Evolutionary conservation across 2,888 invertebrate species (phyloP), one percentile per base, ranked within the genome.

Genomic region (Lydus trimaculatus): DNA sequence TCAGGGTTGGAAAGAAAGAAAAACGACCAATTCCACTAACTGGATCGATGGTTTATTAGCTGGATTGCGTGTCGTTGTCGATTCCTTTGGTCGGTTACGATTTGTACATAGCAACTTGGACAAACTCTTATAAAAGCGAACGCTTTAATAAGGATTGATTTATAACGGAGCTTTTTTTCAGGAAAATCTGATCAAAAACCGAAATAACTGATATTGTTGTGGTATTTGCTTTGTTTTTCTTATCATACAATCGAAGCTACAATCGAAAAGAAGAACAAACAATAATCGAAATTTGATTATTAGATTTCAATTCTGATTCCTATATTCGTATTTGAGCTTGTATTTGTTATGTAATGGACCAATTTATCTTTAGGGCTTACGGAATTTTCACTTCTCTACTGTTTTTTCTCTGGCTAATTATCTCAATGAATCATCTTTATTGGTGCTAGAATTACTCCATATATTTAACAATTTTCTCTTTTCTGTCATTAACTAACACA

Each of bases 381-480:
- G 48, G 48, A 20, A 48, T 20, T 48, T 20, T 20, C 48, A 8
- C 48, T 48, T 48, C 9, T 48, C 48, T 20, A 20, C 9, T 20
- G 8, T 17, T 48, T 48, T 48, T 48, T 48, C 48, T 11, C 9
- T 20, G 48, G 48, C 3, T 48, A 48, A 48, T 48, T 20, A 23
- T 48, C 20, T 2, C 48, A 23, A 48, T 48, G 48, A 48, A 48
- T 48, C 48, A 48, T 48, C 48, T 48, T 48, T 48, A 48, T 48
- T 20, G 48, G 11, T 20, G 48, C 20, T 48, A 20, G 7, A 48
- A 48, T 48, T 48, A 43, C 48, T 11, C 6, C 48, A 9, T 48
- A 20, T 48, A 20, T 48, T 48, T 20, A 20, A 5, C 48, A 48
- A 20, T 48, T 48, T 48, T 48, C 9, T 48, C 9, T 20, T 20